phyloP scores from a whole-genome alignment of 2,797 vertebrate genomes.

The Macrochelys suwanniensis region DNA sequence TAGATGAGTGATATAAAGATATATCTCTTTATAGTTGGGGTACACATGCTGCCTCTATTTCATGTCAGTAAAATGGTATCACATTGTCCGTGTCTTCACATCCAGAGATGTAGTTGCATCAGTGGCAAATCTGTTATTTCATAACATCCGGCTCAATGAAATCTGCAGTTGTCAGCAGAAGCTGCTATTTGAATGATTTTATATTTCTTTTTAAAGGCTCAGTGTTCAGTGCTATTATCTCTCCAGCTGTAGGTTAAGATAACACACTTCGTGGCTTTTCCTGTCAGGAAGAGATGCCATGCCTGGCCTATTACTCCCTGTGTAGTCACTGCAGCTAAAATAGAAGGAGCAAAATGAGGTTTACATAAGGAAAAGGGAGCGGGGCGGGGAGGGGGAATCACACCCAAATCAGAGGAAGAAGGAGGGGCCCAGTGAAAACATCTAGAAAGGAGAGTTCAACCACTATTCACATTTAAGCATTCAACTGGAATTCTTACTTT shows the following conservation, averaged over 20 bases:
- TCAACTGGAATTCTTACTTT: conserved; percentile 34
- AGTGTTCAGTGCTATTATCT: background rate
- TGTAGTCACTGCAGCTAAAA: conserved; percentile 21
- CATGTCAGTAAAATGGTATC: background rate
- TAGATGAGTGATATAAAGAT: background rate
- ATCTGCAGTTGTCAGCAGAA: background rate
- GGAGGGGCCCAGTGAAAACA: conserved; percentile 48
- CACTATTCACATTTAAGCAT: conserved; percentile 21
- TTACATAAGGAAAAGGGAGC: conserved; percentile 35
- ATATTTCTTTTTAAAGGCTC: background rate
- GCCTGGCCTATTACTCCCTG: conserved; percentile 22
- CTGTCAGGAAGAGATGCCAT: conserved; percentile 32
- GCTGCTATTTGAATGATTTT: background rate
- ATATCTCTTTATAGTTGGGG: background rate
- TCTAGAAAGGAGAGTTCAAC: conserved; percentile 34
- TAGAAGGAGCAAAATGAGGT: conserved; percentile 21
- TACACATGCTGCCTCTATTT: background rate
- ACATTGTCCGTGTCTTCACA: background rate
- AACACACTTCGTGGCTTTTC: conserved; percentile 2
- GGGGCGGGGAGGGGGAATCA: conserved; percentile 26
- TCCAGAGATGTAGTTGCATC: background rate
- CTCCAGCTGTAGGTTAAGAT: conserved; percentile 28
- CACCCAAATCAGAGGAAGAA: conserved; percentile 42
- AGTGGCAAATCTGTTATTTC: background rate
- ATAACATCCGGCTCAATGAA: background rate